phyloP scores from a whole-genome alignment of 2,888 invertebrate species.

The Leucoptera coffeella region DNA sequence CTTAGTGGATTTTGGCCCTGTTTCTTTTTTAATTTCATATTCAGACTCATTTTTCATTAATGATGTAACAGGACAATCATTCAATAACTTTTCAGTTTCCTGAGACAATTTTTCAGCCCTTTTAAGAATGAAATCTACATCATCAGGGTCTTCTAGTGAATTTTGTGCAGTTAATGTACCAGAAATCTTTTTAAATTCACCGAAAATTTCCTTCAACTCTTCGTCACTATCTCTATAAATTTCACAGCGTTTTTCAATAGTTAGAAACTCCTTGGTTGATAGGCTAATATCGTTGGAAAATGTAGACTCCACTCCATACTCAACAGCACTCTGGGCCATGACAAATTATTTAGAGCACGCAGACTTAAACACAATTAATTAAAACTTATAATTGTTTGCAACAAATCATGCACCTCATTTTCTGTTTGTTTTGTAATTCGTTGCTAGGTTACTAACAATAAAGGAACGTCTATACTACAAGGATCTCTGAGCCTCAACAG shows the following conservation, averaged over 20 bases:
- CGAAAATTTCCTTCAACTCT: constrained; percentile 63
- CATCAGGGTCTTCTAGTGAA: constrained; percentile 32
- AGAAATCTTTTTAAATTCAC: constrained; percentile 59
- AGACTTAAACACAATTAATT: no score
- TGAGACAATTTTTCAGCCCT: constrained; percentile 34
- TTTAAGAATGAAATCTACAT: constrained; percentile 36
- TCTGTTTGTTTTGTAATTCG: no score
- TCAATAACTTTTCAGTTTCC: constrained; percentile 29
- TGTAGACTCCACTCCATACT: constrained; percentile 13
- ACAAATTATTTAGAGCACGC: constrained; percentile 2
- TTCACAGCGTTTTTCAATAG: constrained; percentile 34
- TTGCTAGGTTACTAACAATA: no score
- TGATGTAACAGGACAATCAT: constrained; percentile 24
- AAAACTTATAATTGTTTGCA: no score
- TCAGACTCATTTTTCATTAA: no score
- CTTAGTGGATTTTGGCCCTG: no score
- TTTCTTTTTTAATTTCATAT: no score
- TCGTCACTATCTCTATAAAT: constrained; percentile 41
- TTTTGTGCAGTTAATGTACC: constrained; percentile 15
- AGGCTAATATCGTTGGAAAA: constrained; percentile 33
- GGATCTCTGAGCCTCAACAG: no score
- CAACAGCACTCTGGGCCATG: constrained; percentile 18
- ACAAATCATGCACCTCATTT: no score
- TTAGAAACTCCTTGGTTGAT: constrained; percentile 34
- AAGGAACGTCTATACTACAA: no score